A percentile compares a stretch with the other conserved stretches of the same genome.
Conservation (phyloP, 2,113 vertebrate genomes). For the Lynx canadensis region DNA sequence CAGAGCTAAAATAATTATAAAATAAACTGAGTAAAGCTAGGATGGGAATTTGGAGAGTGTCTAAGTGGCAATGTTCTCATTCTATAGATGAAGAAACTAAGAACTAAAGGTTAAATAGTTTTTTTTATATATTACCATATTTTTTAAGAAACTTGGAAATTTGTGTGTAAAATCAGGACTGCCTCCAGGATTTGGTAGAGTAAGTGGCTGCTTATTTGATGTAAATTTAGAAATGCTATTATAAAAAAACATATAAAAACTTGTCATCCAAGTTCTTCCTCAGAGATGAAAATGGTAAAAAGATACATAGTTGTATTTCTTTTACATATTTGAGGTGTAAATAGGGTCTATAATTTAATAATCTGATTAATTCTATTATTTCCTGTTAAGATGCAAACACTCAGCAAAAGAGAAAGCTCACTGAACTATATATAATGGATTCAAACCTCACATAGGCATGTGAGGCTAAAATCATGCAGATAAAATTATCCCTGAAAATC, state of each 20-base stretch:
- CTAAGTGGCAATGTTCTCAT: neutral
- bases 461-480: neutral
- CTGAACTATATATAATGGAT: neutral
- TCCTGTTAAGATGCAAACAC: constrained; percentile 36
- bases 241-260: neutral
- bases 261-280: constrained; percentile 31
- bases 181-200: neutral
- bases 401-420: constrained; percentile 28
- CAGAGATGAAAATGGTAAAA: constrained; percentile 35
- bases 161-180: constrained; percentile 21
- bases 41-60: constrained; percentile 12
- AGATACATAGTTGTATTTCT: neutral
- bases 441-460: neutral
- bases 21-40: neutral
- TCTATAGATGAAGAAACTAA: neutral
- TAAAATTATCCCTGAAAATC: constrained; percentile 29
- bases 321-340: constrained; percentile 30
- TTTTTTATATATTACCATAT: neutral
- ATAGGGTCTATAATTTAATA: constrained; percentile 15
- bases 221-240: constrained; percentile 51
- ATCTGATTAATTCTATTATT: constrained; percentile 1
- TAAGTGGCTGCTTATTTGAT: constrained; percentile 10
- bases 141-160: constrained; percentile 18
- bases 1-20: constrained; percentile 53
- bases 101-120: neutral